These are phyloP conservation scores for Labeo calbasu DNA, from an alignment of 2,797 vertebrate genomes.

Conservation along the genomic window DNA sequence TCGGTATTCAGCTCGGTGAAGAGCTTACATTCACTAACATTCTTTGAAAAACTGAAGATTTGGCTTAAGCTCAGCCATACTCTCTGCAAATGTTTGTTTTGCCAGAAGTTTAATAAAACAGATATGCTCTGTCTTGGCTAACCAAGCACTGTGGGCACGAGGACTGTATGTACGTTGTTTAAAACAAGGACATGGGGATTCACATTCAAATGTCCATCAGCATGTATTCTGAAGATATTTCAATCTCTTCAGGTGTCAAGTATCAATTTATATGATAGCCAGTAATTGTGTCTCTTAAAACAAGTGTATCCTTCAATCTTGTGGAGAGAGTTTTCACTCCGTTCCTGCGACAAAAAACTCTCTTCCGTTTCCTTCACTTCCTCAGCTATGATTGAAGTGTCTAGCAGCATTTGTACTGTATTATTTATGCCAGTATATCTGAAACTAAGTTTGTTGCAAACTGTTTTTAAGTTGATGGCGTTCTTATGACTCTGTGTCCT, in stretches of 20 bases:
- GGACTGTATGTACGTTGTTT: not conserved
- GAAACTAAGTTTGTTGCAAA: slow-evolving; percentile 46
- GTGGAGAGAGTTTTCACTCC: slow-evolving; percentile 33
- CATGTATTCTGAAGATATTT: slow-evolving; percentile 15
- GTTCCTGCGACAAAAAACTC: not conserved
- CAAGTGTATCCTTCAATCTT: slow-evolving; percentile 20
- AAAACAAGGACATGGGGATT: not conserved
- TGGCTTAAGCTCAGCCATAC: not conserved
- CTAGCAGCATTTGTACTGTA: slow-evolving; percentile 55
- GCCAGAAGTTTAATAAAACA: slow-evolving; percentile 18
- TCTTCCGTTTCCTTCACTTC: not conserved
- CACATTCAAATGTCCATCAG: slow-evolving; percentile 15
- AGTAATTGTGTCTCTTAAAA: slow-evolving; percentile 27
- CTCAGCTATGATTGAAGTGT: slow-evolving; percentile 39
- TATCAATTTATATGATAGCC: slow-evolving; percentile 12
- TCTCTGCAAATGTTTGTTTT: slow-evolving; percentile 13
- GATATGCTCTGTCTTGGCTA: slow-evolving; percentile 11
- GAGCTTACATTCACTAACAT: not conserved
- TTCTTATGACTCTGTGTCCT: slow-evolving; percentile 61
- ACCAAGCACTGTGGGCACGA: not conserved
- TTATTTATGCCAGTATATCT: slow-evolving; percentile 65
- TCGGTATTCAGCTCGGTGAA: slow-evolving; percentile 35
- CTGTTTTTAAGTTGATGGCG: slow-evolving; percentile 41
- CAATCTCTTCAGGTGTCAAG: not conserved
- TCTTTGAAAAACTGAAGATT: slow-evolving; percentile 2